Evolutionary conservation across 2,113 vertebrate species (phyloP).

Genomic region (Hyaena hyaena): DNA sequence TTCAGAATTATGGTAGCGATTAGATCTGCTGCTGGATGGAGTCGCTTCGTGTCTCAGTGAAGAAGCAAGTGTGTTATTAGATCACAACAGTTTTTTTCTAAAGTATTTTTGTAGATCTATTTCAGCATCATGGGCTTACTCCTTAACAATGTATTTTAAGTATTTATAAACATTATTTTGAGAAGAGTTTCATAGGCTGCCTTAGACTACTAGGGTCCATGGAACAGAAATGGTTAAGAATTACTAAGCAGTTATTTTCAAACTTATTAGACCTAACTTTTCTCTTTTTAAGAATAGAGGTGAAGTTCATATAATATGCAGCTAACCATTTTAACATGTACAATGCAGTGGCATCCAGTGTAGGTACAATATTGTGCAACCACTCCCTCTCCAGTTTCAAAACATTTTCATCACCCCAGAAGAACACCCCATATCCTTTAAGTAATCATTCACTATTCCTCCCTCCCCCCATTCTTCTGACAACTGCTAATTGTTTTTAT

Average conservation of each 20-base stretch:
- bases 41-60: not conserved
- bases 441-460: not conserved
- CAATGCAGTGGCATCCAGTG: not conserved
- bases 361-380: not conserved
- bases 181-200: not conserved
- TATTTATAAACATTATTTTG: conserved; percentile 1
- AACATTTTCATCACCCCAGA: not conserved
- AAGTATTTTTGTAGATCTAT: conserved; percentile 26
- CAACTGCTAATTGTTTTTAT: not conserved
- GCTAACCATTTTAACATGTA: not conserved
- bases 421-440: not conserved
- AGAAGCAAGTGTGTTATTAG: not conserved
- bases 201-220: not conserved
- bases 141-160: not conserved
- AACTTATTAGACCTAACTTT: not conserved
- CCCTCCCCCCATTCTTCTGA: rapidly evolving
- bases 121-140: not conserved
- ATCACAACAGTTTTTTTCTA: not conserved
- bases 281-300: not conserved
- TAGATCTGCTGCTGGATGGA: not conserved
- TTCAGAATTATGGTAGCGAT: not conserved
- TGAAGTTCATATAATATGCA: not conserved
- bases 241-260: not conserved
- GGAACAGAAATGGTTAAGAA: not conserved
- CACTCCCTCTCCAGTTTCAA: not conserved